These are phyloP conservation scores for Drosophila azteca DNA, from an alignment of 1,140 invertebrate genomes.

Conservation along the genomic window DNA sequence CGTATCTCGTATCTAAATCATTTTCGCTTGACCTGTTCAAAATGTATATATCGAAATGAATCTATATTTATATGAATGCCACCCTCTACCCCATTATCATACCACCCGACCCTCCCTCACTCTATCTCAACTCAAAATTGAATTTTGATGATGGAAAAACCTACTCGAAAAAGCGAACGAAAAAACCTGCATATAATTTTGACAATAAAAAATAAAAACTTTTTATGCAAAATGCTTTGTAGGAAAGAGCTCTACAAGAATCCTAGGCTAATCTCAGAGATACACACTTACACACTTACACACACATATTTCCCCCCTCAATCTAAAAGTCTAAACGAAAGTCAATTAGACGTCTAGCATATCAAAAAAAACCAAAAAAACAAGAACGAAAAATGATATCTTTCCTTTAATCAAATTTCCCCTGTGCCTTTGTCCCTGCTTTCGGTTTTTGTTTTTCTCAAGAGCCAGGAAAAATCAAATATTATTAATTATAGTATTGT, in stretches of 20 bases:
- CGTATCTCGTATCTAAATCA: slow-evolving; percentile 14
- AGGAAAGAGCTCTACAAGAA: slow-evolving; percentile 34
- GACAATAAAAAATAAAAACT: slow-evolving; percentile 59
- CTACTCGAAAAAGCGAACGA: slow-evolving; percentile 12
- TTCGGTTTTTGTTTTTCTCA: slow-evolving; percentile 32
- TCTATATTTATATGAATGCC: slow-evolving; percentile 45
- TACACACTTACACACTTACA: slow-evolving; percentile 1
- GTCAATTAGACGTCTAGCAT: slow-evolving; percentile 69
- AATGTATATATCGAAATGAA: slow-evolving; percentile 36
- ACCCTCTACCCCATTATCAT: slow-evolving; percentile 36
- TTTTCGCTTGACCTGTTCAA: slow-evolving; percentile 67
- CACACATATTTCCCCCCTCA: not conserved
- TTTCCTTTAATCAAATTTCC: slow-evolving; percentile 47
- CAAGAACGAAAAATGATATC: not conserved
- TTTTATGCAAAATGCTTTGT: slow-evolving; percentile 49
- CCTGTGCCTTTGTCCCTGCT: slow-evolving; percentile 63
- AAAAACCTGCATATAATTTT: slow-evolving; percentile 71
- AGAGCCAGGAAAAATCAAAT: slow-evolving; percentile 10
- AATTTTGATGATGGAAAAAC: slow-evolving; percentile 51
- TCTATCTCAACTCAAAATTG: slow-evolving; percentile 60
- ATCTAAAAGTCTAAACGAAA: slow-evolving; percentile 36
- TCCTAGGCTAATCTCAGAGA: slow-evolving; percentile 31
- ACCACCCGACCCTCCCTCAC: slow-evolving; percentile 1
- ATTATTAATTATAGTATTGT: too few relatives aligned
- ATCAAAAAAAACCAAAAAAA: slow-evolving; percentile 34